Conservation (phyloP, 2,113 vertebrate species). For the Tamias sibiricus region DNA sequence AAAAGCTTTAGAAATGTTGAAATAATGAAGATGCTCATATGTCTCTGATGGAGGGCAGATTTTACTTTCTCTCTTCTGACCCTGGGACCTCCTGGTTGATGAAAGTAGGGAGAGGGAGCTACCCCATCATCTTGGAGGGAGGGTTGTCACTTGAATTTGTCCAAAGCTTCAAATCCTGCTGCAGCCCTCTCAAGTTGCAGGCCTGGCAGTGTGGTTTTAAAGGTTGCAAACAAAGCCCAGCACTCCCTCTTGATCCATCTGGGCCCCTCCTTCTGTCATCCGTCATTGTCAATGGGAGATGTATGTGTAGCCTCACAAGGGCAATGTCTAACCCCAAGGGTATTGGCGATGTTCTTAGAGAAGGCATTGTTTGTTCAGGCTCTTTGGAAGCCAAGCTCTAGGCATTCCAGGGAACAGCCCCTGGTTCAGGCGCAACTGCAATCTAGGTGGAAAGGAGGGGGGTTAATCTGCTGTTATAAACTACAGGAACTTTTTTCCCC, state of each 20-base stretch:
- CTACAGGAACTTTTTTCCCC: neutral
- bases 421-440: neutral
- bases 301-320: conserved; percentile 58
- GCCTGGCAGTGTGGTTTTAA: conserved; percentile 1
- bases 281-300: conserved; percentile 74
- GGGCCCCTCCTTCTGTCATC: conserved; percentile 68
- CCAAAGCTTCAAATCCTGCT: neutral
- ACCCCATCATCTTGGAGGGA: neutral
- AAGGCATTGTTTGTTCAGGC: conserved; percentile 62
- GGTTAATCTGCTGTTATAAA: neutral
- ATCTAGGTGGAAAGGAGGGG: neutral
- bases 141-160: conserved; percentile 48
- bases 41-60: neutral
- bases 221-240: conserved; percentile 66
- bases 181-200: neutral
- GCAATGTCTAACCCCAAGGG: conserved; percentile 68
- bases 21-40: neutral
- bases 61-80: neutral
- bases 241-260: conserved; percentile 38
- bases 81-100: neutral
- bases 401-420: neutral
- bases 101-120: neutral
- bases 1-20: neutral
- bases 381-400: conserved; percentile 51
- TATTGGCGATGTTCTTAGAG: conserved; percentile 63